A percentile compares a stretch with the other conserved stretches of the same genome.
phyloP scores from a whole-genome alignment of 2,888 invertebrate species.

The Zaprionus obscuricornis region DNA sequence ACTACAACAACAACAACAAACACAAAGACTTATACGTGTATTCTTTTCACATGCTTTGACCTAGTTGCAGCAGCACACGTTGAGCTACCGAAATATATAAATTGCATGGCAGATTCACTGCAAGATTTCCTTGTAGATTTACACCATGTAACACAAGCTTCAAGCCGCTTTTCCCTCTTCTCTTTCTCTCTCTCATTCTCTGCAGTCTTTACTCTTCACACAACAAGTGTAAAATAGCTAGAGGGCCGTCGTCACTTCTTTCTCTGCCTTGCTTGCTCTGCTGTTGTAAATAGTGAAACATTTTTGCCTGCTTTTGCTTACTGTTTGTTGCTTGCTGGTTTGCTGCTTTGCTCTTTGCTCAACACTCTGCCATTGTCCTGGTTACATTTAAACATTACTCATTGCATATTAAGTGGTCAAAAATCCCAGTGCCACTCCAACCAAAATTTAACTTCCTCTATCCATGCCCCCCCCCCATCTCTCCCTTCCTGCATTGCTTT shows the following conservation, averaged over 20 bases:
- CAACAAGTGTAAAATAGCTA: too few relatives aligned
- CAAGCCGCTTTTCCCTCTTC: neutral
- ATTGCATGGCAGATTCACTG: conserved; percentile 56
- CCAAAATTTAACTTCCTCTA: neutral
- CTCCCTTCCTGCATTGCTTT: conserved; percentile 12
- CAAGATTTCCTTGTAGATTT: conserved; percentile 53
- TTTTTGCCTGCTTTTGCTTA: conserved; percentile 1
- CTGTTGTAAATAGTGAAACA: neutral
- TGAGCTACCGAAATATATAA: conserved; percentile 66
- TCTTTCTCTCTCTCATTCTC: neutral
- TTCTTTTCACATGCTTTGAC: conserved; percentile 62
- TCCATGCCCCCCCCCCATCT: neutral
- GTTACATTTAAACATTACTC: conserved; percentile 77
- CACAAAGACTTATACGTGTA: too few relatives aligned
- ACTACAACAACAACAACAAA: conserved; percentile 11
- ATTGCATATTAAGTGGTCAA: conserved; percentile 76
- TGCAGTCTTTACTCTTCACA: neutral
- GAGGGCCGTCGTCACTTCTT: too few relatives aligned
- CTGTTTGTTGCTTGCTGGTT: conserved; percentile 17
- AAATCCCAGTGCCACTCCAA: conserved; percentile 29
- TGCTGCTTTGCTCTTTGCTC: neutral
- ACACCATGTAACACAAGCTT: neutral
- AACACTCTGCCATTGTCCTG: conserved; percentile 63
- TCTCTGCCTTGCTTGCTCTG: too few relatives aligned
- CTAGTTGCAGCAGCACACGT: conserved; percentile 65